Evolutionary conservation across 64 coral and sea anemone genomes (phyloP), one percentile per base, ranked within the genome.

Genomic region (Stichodactyla helianthus): DNA sequence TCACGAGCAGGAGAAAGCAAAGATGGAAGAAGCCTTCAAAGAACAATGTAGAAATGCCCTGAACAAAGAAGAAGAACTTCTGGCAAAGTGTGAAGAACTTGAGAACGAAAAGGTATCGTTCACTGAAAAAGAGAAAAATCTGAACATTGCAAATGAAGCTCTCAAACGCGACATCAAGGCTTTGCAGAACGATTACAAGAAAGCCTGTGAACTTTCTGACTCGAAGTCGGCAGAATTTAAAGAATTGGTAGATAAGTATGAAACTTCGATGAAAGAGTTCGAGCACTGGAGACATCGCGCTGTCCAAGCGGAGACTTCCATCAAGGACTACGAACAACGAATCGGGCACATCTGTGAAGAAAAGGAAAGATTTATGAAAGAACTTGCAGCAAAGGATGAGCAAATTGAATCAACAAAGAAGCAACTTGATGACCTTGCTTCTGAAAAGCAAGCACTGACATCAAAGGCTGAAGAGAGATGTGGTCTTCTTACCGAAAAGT

Each of bases 161-260:
- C 91, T 97, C 84, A 97, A 93, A 83, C 88, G 86, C 7, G 94
- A 97, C 52, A 85, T 20, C 35, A 93, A 90, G 57, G 91, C 91
- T 18, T n/a, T 97, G 59, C 94, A 97, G 61, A 82, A 90, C 20
- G 94, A 97, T 87, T 93, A 97, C 71, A 93, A 93, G 64, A 97
- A 97, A 84, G 79, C 92, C 51, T 97, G 90, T 88, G 91, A 97
- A 26, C 85, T 97, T 53, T 91, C 94, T 20, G 94, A 97, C 58
- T 86, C 89, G 52, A 97, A 97, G 53, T 89, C 94, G 14, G 88
- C 88, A 6, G 94, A 97, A 13, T 59, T 86, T 26, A 97, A 71
- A 53, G 86, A 92, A 52, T 82, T 97, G 58, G 82, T 97, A 53
- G 94, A 97, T 52, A 92, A 89, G 63, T 71, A 93, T 26, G 94